A percentile compares a stretch with the other conserved stretches of the same genome.
Conservation (phyloP, 2,113 vertebrate species). For the Rhea americana region DNA sequence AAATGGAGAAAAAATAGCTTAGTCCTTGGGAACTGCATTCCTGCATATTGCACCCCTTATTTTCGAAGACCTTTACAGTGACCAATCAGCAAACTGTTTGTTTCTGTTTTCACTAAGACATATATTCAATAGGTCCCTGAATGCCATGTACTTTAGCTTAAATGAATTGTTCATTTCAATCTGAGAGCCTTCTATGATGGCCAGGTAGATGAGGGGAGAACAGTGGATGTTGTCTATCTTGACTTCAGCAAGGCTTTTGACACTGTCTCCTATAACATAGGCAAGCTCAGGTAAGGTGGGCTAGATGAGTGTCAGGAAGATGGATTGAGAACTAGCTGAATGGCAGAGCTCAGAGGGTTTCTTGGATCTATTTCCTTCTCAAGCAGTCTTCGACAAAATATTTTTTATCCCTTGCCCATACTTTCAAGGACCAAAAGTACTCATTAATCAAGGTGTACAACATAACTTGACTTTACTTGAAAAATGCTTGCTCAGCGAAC, state of each 20-base stretch:
- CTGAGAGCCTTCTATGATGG: too few relatives aligned
- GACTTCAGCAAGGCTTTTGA: too few relatives aligned
- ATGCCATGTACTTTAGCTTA: neutral
- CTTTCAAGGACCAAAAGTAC: constrained; percentile 28
- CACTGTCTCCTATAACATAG: too few relatives aligned
- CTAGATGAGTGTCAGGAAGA: too few relatives aligned
- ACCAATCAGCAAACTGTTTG: neutral
- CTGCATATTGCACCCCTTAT: neutral
- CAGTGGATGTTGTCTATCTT: too few relatives aligned
- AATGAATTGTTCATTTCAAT: neutral
- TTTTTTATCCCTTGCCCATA: neutral
- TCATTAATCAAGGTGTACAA: constrained; percentile 44
- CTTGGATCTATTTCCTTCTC: constrained; percentile 11
- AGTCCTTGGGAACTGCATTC: neutral
- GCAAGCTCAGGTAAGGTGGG: too few relatives aligned
- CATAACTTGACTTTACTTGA: constrained; percentile 6
- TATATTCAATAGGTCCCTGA: neutral
- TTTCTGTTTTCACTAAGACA: neutral
- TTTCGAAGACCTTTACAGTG: neutral
- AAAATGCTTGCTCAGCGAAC: constrained; percentile 46
- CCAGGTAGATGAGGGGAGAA: too few relatives aligned
- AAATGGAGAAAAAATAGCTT: neutral
- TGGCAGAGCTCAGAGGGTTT: neutral
- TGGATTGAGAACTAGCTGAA: too few relatives aligned
- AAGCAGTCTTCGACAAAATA: neutral